Evolutionary conservation across 2,797 vertebrate species (phyloP).

Genomic region (Falco peregrinus): DNA sequence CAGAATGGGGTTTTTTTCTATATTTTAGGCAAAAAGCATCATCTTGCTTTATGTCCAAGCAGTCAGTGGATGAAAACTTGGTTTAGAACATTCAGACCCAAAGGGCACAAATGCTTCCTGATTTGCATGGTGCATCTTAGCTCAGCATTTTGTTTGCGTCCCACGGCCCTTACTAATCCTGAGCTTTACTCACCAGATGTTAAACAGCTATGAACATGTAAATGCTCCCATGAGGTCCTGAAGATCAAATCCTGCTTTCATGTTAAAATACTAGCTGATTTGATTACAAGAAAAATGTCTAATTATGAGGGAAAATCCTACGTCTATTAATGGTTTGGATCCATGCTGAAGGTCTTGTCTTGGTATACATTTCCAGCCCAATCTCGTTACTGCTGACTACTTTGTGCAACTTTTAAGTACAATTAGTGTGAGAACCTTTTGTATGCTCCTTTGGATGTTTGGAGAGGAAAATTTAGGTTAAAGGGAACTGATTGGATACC

Average conservation of each 20-base stretch:
- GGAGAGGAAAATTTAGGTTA: not conserved
- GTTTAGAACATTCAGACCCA: not conserved
- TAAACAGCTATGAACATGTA: not conserved
- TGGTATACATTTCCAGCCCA: not conserved
- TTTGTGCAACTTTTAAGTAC: not conserved
- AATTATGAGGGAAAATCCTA: not conserved
- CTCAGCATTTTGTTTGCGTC: not conserved
- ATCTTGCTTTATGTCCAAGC: not conserved
- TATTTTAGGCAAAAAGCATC: not conserved
- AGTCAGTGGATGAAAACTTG: not conserved
- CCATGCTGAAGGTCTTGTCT: not conserved
- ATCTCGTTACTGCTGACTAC: not conserved
- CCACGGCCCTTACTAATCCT: not conserved
- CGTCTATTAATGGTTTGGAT: not conserved
- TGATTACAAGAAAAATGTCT: not conserved
- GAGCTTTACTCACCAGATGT: too few relatives aligned
- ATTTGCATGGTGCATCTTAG: not conserved
- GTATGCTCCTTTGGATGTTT: not conserved
- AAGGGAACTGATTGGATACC: not conserved
- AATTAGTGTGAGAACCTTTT: not conserved
- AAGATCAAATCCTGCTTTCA: not conserved
- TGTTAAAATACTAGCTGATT: not conserved
- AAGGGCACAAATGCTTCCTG: not conserved
- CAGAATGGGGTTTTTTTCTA: not conserved
- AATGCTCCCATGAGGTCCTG: not conserved